Conservation (phyloP, 1,140 invertebrate species). For the Ceratosolen fusciceps region DNA sequence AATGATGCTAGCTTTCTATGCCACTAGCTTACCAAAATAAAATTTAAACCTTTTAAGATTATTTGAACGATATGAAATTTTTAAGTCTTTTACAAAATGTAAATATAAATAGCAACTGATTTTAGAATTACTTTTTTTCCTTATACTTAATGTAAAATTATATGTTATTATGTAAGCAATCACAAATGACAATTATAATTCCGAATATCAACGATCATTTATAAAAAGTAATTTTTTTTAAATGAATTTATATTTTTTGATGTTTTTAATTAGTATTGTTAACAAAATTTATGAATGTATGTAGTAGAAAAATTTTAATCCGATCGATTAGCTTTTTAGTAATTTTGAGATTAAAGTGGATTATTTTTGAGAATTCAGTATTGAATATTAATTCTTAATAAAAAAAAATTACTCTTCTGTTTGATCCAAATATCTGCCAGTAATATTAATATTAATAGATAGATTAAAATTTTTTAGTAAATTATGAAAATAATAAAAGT, state of each 20-base stretch:
- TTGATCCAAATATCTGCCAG: too few relatives aligned
- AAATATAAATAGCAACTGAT: slow-evolving; percentile 27
- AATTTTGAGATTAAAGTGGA: too few relatives aligned
- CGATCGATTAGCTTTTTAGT: too few relatives aligned
- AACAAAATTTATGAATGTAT: neutral
- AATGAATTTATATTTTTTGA: neutral
- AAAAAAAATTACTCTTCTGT: too few relatives aligned
- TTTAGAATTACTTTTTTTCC: neutral
- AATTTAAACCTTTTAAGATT: slow-evolving; percentile 2
- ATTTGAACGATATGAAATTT: neutral
- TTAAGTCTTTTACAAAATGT: slow-evolving; percentile 11
- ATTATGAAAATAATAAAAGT: too few relatives aligned
- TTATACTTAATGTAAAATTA: neutral
- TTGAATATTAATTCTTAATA: too few relatives aligned
- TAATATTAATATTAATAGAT: too few relatives aligned
- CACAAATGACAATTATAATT: slow-evolving; percentile 13
- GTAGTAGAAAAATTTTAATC: neutral
- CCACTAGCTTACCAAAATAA: slow-evolving; percentile 35
- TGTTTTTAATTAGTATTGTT: neutral
- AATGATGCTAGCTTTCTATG: slow-evolving; percentile 15
- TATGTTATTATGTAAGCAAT: neutral
- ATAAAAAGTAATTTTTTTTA: slow-evolving; percentile 25
- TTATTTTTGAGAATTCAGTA: too few relatives aligned
- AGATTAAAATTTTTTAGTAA: too few relatives aligned
- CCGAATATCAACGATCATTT: slow-evolving; percentile 4